Conservation (phyloP, 2,113 vertebrate species). For the Pedionomus torquatus region DNA sequence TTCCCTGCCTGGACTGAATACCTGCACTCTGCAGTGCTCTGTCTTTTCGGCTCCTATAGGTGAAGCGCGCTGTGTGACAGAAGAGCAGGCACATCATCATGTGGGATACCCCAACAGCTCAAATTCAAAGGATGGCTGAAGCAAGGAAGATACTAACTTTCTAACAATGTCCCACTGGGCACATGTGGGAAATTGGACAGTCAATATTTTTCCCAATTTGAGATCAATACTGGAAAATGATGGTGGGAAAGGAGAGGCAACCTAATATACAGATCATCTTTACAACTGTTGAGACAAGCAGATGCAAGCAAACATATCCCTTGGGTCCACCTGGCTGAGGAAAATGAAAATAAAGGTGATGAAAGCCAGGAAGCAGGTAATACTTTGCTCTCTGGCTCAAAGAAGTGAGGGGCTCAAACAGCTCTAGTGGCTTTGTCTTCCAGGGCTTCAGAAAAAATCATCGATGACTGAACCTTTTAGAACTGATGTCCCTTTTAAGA, state of each 20-base stretch:
- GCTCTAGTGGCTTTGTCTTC: background rate
- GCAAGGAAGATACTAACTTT: background rate
- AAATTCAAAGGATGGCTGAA: background rate
- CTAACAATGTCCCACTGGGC: background rate
- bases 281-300: background rate
- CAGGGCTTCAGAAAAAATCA: background rate
- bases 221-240: background rate
- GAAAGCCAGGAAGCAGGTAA: background rate
- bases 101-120: background rate
- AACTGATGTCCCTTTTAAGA: background rate
- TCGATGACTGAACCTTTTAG: background rate
- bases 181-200: background rate
- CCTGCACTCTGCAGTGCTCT: background rate
- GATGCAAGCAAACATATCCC: background rate
- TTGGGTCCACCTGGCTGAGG: background rate
- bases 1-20: background rate
- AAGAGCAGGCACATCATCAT: background rate
- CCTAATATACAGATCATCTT: background rate
- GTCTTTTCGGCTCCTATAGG: background rate
- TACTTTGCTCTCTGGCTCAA: background rate
- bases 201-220: background rate
- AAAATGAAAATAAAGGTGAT: background rate
- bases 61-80: background rate
- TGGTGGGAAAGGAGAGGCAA: background rate
- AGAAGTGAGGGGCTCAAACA: background rate